Percentiles rank a stretch among this genome's conserved stretches.
Conservation (phyloP, 2,797 vertebrate species). For the Luscinia luscinia region DNA sequence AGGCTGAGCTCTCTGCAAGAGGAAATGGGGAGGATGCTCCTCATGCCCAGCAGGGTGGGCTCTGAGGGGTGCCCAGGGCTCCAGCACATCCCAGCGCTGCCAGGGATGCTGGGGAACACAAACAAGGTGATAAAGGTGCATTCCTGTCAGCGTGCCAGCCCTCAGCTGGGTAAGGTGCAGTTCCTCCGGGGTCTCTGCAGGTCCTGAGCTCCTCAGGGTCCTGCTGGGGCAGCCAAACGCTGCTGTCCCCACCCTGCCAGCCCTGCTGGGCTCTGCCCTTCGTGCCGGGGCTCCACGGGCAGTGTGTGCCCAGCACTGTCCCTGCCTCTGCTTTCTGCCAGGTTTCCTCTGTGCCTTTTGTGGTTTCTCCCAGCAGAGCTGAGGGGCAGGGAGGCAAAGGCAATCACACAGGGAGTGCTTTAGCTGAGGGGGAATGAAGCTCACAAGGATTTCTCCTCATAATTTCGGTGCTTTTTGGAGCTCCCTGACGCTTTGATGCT, state of each 20-base stretch:
- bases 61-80: background rate
- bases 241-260: background rate
- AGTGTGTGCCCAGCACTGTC: rapidly evolving
- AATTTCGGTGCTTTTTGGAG: background rate
- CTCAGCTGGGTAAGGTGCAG: background rate
- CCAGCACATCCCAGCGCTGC: background rate
- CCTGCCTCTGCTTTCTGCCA: background rate
- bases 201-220: background rate
- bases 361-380: background rate
- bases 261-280: background rate
- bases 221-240: background rate
- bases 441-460: background rate
- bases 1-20: background rate
- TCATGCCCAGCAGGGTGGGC: background rate
- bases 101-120: background rate
- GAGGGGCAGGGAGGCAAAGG: background rate
- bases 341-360: background rate
- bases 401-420: background rate
- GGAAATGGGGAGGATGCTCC: background rate
- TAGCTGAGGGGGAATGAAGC: background rate
- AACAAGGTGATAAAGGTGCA: background rate
- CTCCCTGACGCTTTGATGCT: background rate
- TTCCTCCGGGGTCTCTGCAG: background rate
- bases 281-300: background rate
- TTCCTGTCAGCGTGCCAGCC: background rate